Conservation (phyloP, 2,888 invertebrate species). For the Drosophila hamatofila region DNA sequence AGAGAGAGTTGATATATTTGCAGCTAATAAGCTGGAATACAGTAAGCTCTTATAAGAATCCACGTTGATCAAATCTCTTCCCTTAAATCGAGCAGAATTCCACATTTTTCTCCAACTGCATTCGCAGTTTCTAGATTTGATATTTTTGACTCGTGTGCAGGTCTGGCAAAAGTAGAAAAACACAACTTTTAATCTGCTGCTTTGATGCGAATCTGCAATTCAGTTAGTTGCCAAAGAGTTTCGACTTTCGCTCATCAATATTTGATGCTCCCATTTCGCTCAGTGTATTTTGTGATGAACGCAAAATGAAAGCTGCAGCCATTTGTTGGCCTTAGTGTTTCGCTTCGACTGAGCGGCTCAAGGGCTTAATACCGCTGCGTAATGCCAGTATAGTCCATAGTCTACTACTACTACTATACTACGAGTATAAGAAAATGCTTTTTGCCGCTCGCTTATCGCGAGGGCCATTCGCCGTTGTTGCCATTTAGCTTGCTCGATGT, state of each 20-base stretch:
- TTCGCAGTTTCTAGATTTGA: background rate
- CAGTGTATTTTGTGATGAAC: background rate
- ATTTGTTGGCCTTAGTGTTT: conserved; percentile 13
- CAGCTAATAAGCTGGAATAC: background rate
- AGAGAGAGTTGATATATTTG: background rate
- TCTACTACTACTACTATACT: too few species aligned
- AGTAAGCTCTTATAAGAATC: background rate
- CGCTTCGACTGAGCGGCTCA: conserved; percentile 8
- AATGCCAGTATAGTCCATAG: conserved; percentile 18
- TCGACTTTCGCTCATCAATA: conserved; percentile 1
- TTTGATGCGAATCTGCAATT: background rate
- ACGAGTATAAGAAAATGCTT: conserved; percentile 20
- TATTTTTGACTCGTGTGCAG: too few species aligned
- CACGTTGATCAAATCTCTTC: background rate
- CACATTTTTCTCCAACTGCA: background rate
- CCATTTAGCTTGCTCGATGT: conserved; percentile 29
- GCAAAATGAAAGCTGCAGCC: conserved; percentile 1
- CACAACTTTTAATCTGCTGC: background rate
- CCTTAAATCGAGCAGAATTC: background rate
- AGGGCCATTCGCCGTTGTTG: conserved; percentile 34
- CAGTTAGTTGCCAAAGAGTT: background rate
- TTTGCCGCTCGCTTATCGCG: conserved; percentile 34
- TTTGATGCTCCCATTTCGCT: background rate
- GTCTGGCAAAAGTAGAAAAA: background rate
- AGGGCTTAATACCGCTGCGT: conserved; percentile 16